Percentiles rank a stretch among this genome's conserved stretches.
Evolutionary conservation across 2,113 vertebrate genomes (phyloP).

Genomic region (Illadopsis cleaveri): DNA sequence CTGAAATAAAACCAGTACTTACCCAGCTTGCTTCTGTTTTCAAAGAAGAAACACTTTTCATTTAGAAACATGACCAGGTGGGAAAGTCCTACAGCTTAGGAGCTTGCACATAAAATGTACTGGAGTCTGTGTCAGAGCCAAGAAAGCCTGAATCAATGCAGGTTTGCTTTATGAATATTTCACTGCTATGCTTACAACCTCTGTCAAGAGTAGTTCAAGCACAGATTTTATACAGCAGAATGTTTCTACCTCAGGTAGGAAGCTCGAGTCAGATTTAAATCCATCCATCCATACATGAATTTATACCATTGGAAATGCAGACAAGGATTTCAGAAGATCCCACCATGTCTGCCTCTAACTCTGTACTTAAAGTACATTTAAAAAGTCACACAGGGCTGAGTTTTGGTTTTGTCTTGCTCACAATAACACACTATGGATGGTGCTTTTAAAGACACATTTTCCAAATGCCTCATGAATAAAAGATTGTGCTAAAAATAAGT

Average conservation of each 20-base stretch:
- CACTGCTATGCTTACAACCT: neutral
- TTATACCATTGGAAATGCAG: neutral
- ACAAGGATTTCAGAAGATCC: neutral
- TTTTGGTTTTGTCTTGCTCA: neutral
- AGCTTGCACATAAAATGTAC: neutral
- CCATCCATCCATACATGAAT: neutral
- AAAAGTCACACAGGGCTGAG: neutral
- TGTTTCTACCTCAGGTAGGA: neutral
- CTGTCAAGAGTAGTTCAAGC: slow-evolving; percentile 1
- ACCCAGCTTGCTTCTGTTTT: neutral
- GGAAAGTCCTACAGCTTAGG: neutral
- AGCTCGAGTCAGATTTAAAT: neutral
- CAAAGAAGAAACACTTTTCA: neutral
- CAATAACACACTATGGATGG: neutral
- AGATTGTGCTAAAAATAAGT: neutral
- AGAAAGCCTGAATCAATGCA: neutral
- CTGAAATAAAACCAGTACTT: neutral
- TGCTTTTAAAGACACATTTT: neutral
- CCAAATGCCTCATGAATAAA: neutral
- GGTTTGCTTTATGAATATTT: neutral
- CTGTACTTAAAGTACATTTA: neutral
- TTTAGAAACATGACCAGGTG: neutral
- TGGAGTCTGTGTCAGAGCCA: neutral
- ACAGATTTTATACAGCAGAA: neutral
- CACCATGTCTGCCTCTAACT: neutral